Evolutionary conservation across 2,888 invertebrate genomes (phyloP), one percentile per base, ranked within the genome.

Genomic region (Chloroclystis v-ata): DNA sequence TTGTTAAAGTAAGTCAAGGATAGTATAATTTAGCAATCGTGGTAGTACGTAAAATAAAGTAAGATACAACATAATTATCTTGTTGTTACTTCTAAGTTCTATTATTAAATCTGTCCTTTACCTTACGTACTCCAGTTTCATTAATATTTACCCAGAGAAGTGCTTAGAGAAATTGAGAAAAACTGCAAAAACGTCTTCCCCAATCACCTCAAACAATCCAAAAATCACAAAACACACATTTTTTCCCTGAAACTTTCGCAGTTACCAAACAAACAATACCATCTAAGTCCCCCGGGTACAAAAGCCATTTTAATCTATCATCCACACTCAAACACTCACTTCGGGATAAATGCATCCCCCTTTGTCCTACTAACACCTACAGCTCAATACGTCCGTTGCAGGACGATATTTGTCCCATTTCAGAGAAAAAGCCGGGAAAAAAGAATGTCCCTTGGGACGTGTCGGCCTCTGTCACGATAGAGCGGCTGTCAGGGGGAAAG

Each of bases 331-430:
- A 39, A 40, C 29, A 42, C 39, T 33, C 43, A 26, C 33, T 25
- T 43, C 35, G 25, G 48, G 37, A 37, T 37, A 49, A 48, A 49
- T 49, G 49, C 49, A 41, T 28, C 39, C 48, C 45, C 44, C 44
- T 47, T 46, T 52, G 50, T 50, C 43, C 52, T 40, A 39, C 44
- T 44, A 43, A 56, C 57, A 54, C 56, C 56, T 52, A 45, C 42
- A 25, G 29, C 56, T 54, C 58, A 54, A 58, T 58, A 52, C 52
- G 51, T 52, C 53, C 55, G 48, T 57, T 65, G 67, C 62, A 61
- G 49, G 67, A 68, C 69, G 63, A 60, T 67, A 61, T 67, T 67
- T 67, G 65, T 67, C 65, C 61, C 64, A 59, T 46, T 50, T 50
- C 61, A n/a, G n/a, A n/a, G n/a, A n/a, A n/a, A n/a, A n/a, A n/a